Base-by-base conservation (phyloP, 2,888 invertebrate genomes). In the Leuctra nigra region DNA sequence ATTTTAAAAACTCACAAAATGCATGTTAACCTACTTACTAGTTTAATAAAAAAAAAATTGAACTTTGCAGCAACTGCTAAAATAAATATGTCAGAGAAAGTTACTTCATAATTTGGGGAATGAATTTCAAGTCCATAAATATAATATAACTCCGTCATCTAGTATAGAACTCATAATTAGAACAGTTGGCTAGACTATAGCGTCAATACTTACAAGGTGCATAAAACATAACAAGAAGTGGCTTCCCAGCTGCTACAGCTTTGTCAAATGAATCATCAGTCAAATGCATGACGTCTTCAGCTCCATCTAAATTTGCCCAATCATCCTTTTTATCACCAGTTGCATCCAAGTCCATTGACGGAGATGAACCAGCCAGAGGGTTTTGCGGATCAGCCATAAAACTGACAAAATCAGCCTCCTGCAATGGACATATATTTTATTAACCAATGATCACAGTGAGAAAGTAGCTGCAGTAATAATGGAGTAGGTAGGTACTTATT, bases 161-260 rank as follows among this genome's bases (percentile, higher is more conserved):
- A n/a, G n/a, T n/a, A n/a, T n/a, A n/a, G n/a, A n/a, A n/a, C n/a
- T n/a, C n/a, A n/a, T n/a, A n/a, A n/a, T n/a, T n/a, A n/a, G n/a
- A n/a, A n/a, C n/a, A n/a, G n/a, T n/a, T n/a, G n/a, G n/a, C n/a
- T n/a, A n/a, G n/a, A n/a, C n/a, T n/a, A 14, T 33, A 36, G 18
- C 23, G 16, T 35, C 18, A 44, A 53, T 55, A 72, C 73, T 75
- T 72, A 87, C 87, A 88, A 13, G 84, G 81, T 11, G 87, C 87
- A 68, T 84, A 86, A 67, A 87, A 89, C 85, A 89, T 86, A 59
- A 88, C 81, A 54, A 89, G 76, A 1, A 81, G 78, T 14, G 84
- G 82, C 41, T 75, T 76, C 50, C 78, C 68, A 14, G 77, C 72
- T 36, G 75, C 75, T n/a, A 88, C 73, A 53, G 78, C 71, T 1